Evolutionary conservation across 2,797 vertebrate species (phyloP).

Genomic region (Hyperoplus lanceolatus): DNA sequence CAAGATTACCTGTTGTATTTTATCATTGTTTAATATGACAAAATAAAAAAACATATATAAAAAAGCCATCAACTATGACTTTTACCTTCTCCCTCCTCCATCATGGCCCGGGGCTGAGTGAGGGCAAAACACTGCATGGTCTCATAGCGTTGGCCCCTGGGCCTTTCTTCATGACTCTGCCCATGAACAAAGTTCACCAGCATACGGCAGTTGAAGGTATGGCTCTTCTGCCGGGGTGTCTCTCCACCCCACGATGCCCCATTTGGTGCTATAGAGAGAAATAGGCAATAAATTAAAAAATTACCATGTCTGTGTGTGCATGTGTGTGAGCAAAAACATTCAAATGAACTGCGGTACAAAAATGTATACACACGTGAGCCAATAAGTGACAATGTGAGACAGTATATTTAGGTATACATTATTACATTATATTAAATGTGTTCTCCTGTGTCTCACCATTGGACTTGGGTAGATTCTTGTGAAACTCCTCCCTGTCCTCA

Average conservation of each 20-base stretch:
- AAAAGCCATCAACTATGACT: not conserved
- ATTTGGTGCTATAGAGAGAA: conserved; percentile 80
- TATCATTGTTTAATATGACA: not conserved
- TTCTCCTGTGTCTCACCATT: conserved; percentile 83
- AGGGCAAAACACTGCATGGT: conserved; percentile 99
- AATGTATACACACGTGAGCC: not conserved
- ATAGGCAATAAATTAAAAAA: not conserved
- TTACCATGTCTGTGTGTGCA: not conserved
- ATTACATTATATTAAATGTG: not conserved
- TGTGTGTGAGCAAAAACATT: not conserved
- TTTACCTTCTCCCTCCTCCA: conserved; percentile 98
- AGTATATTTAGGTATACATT: not conserved
- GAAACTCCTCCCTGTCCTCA: conserved; percentile 95
- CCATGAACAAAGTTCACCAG: conserved; percentile 90
- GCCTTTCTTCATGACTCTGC: conserved; percentile 87
- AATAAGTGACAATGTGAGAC: not conserved
- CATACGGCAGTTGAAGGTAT: conserved; percentile 98
- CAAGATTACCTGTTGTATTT: not conserved
- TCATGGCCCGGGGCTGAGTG: conserved; percentile 97
- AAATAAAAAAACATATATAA: not conserved
- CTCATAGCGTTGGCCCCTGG: conserved; percentile 91
- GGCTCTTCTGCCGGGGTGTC: conserved; percentile 94
- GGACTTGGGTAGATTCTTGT: conserved; percentile 96
- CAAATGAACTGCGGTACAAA: not conserved
- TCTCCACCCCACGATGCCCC: conserved; percentile 94